Percentiles rank a stretch among this genome's conserved stretches.
Evolutionary conservation across 2,888 invertebrate genomes (phyloP).

Genomic region (Dynastes hyllus): DNA sequence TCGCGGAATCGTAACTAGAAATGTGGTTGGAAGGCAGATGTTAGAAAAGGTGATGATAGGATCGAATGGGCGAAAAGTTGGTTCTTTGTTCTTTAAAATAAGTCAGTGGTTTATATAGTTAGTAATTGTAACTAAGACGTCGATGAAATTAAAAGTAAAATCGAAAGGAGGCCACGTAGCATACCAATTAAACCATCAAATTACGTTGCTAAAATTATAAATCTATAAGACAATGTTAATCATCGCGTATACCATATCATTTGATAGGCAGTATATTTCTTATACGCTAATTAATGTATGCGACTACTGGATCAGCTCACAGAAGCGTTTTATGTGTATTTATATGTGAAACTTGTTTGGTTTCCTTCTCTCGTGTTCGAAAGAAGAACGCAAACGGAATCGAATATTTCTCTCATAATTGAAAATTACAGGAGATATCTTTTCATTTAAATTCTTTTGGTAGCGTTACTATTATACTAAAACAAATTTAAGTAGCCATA

Average conservation of each 20-base stretch:
- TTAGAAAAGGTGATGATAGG: too few species aligned
- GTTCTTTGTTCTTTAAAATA: too few species aligned
- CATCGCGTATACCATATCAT: constrained; percentile 1
- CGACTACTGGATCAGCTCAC: constrained; percentile 20
- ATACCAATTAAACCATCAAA: neutral
- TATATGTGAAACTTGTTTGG: constrained; percentile 15
- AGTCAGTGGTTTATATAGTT: too few species aligned
- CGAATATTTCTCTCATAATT: constrained; percentile 28
- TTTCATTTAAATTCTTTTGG: constrained; percentile 21
- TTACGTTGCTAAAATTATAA: neutral
- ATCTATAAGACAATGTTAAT: constrained; percentile 15
- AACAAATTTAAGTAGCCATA: constrained; percentile 33
- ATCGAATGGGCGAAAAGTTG: too few species aligned
- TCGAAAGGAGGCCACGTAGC: too few species aligned
- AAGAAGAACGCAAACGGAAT: neutral
- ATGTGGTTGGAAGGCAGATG: too few species aligned
- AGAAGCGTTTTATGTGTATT: neutral
- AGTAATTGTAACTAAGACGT: too few species aligned
- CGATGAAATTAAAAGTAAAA: too few species aligned
- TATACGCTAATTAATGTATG: constrained; percentile 15
- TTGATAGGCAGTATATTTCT: constrained; percentile 2
- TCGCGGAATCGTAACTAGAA: too few species aligned
- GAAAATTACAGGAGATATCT: constrained; percentile 32
- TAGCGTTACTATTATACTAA: constrained; percentile 11
- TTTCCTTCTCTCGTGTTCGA: neutral